These are phyloP conservation scores for Sapajus apella DNA, from an alignment of 2,113 vertebrate species.

Conservation along the genomic window DNA sequence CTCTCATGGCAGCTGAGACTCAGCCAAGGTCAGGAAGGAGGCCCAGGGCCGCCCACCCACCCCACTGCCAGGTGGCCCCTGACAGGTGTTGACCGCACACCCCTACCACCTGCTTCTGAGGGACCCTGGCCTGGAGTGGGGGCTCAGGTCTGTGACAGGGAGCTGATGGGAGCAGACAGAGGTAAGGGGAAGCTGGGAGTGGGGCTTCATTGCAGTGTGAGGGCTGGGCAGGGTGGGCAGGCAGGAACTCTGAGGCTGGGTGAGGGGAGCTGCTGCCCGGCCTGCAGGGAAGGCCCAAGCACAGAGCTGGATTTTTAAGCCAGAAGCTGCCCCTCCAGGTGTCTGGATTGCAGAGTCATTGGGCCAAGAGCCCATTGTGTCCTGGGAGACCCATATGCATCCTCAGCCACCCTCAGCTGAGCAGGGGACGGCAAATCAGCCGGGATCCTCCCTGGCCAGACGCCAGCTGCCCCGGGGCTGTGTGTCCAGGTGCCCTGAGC, in stretches of 20 bases:
- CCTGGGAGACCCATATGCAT: neutral
- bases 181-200: neutral
- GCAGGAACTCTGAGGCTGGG: neutral
- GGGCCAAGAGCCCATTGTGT: neutral
- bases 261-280: no score
- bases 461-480: neutral
- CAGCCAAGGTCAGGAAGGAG: neutral
- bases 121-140: neutral
- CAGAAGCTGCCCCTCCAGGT: neutral
- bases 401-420: neutral
- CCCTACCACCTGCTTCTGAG: neutral
- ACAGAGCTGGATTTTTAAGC: neutral
- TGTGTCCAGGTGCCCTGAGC: neutral
- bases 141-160: neutral
- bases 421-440: neutral
- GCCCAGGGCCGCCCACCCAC: neutral
- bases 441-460: neutral
- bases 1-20: neutral
- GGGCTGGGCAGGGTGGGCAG: neutral
- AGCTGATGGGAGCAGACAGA: neutral
- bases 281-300: neutral
- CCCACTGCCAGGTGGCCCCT: neutral
- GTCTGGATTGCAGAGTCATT: neutral
- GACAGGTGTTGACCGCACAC: neutral
- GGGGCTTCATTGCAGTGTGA: neutral